A percentile compares a stretch with the other conserved stretches of the same genome.
Conservation (phyloP, 1,140 invertebrate species). For the Phenacoccus solenopsis region DNA sequence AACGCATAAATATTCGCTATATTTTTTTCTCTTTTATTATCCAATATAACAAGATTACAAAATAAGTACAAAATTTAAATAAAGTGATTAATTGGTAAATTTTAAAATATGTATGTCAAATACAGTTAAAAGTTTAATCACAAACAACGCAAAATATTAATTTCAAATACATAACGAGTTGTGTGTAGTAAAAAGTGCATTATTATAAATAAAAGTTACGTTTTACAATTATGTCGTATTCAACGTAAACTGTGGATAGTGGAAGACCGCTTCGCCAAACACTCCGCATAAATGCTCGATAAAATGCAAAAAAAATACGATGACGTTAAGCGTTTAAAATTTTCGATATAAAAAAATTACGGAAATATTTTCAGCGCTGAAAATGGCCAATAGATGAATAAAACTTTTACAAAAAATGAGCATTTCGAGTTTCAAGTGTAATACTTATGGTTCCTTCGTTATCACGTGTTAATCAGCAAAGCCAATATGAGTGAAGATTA, state of each 20-base stretch:
- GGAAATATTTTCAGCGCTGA: too few relatives aligned
- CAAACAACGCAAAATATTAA: background rate
- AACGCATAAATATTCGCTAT: background rate
- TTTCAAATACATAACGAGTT: background rate
- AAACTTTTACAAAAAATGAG: too few relatives aligned
- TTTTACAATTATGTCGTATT: background rate
- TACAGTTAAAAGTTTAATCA: slow-evolving; percentile 3
- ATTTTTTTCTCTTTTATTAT: background rate
- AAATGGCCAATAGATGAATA: too few relatives aligned
- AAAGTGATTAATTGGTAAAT: slow-evolving; percentile 3
- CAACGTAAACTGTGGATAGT: background rate
- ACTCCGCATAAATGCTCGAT: background rate
- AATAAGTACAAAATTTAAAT: slow-evolving; percentile 1
- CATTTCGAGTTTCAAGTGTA: too few relatives aligned
- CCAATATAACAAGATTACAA: background rate
- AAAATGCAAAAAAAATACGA: background rate
- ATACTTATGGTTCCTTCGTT: too few relatives aligned
- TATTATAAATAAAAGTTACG: background rate
- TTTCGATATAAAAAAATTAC: background rate
- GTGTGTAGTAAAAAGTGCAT: background rate
- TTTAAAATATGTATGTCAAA: background rate
- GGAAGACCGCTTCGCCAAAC: background rate
- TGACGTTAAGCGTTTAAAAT: background rate
- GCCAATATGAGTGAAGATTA: too few relatives aligned
- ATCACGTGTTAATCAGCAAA: too few relatives aligned